A percentile compares a stretch with the other conserved stretches of the same genome.
phyloP scores from a whole-genome alignment of 2,113 vertebrate species.

The Dromaius novaehollandiae region DNA sequence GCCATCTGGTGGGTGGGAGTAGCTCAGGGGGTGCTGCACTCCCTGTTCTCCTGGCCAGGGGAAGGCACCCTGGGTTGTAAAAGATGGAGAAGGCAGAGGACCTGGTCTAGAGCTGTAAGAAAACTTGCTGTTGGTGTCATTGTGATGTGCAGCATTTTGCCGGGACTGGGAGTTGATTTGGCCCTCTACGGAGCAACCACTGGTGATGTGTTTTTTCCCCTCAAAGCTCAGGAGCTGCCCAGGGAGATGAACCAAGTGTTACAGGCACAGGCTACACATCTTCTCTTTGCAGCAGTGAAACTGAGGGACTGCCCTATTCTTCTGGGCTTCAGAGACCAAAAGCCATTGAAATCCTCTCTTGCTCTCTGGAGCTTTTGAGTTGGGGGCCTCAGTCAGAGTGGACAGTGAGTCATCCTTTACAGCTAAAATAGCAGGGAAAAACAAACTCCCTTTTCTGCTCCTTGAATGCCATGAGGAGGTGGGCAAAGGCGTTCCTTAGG shows the following conservation, averaged over 20 bases:
- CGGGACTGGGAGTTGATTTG: too few relatives aligned
- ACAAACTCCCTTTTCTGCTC: neutral
- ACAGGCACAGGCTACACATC: neutral
- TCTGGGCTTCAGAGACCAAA: neutral
- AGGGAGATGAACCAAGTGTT: neutral
- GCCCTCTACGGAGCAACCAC: neutral
- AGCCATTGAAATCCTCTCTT: neutral
- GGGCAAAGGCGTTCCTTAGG: neutral
- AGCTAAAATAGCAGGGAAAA: rapidly evolving
- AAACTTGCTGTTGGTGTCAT: neutral
- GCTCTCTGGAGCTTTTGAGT: neutral
- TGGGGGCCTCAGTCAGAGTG: neutral
- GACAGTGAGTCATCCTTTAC: rapidly evolving
- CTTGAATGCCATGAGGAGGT: rapidly evolving
- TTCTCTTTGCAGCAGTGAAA: neutral
- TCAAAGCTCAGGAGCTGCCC: neutral
- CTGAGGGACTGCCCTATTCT: neutral
- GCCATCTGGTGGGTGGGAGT: too few relatives aligned
- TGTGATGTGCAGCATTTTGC: neutral
- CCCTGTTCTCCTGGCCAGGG: neutral
- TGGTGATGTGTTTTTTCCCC: neutral
- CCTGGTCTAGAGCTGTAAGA: neutral
- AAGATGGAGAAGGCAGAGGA: neutral
- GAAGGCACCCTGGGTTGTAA: too few relatives aligned
- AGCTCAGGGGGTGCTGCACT: neutral